Evolutionary conservation across 2,113 vertebrate genomes (phyloP), one percentile per base, ranked within the genome.

Genomic region (Bombycilla garrulus): DNA sequence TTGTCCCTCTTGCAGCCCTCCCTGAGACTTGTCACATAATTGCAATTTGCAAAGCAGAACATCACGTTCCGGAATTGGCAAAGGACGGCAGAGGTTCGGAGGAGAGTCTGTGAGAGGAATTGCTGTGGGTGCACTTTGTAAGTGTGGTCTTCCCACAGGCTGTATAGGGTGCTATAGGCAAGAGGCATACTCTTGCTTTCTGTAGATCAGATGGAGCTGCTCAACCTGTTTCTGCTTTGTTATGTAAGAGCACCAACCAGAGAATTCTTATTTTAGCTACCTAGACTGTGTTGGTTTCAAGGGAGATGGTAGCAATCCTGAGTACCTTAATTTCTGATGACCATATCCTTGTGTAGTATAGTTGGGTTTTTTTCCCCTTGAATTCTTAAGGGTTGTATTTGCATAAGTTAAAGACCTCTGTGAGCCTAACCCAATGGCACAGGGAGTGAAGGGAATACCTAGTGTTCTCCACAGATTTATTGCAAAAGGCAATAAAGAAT

Each of bases 51-150:
- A 1, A 44, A 73, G 48, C 35, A 31, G 64, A 81, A 35, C 62
- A 10, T 66, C 2, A 0, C 5, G 47, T 82, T 90, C 57, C 29
- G 7, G 64, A 38, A 2, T 3, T 54, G 70, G 70, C 65, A 21
- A 9, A 58, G 48, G 44, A 12, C 0, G 1, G 13, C 3, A 0
- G 5, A 8, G 70, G 44, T 50, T 86, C 79, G 44, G 47, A 61
- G 36, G 53, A 70, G 35, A 60, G 66, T 58, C 79, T 78, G 42
- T 36, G 65, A 51, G 76, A 80, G 65, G 69, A 73, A 28, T 15
- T 92, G 56, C 35, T 66, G 36, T 20, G 36, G 2, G 4, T 65
- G 65, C 15, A 3, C 12, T 82, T 24, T 45, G 22, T 35, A n/a
- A 5, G 0, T 5, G 36, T 66, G 47, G 28, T 42, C 74, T 91